Conservation (phyloP, 2,113 vertebrate genomes). For the Ornithorhynchus anatinus region DNA sequence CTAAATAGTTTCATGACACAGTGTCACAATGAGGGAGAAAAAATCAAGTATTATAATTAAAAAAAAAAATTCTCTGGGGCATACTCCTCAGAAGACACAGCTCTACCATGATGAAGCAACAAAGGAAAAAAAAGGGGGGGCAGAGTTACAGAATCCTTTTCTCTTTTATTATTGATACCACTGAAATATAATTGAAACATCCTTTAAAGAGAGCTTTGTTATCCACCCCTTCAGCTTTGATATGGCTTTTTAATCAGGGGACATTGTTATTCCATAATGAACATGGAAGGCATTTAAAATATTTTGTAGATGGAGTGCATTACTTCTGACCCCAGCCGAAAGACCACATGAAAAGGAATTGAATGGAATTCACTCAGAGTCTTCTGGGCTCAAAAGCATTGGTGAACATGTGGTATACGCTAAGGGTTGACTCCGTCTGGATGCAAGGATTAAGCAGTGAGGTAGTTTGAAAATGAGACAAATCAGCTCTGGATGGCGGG, state of each 20-base stretch:
- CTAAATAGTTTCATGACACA: neutral
- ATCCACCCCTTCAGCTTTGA: constrained; percentile 41
- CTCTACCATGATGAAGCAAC: neutral
- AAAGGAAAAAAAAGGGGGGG: neutral
- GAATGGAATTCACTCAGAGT: constrained; percentile 21
- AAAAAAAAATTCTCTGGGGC: constrained; percentile 16
- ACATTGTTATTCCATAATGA: constrained; percentile 55
- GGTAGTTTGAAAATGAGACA: neutral
- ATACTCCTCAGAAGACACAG: neutral
- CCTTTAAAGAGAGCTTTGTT: constrained; percentile 43
- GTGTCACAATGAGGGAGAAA: neutral
- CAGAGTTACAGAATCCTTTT: neutral
- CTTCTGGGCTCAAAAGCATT: constrained; percentile 1
- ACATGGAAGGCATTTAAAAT: constrained; percentile 52
- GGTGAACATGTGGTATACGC: neutral
- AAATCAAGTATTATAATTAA: constrained; percentile 25
- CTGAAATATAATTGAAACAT: constrained; percentile 58
- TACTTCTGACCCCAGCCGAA: constrained; percentile 50
- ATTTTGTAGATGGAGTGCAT: constrained; percentile 45
- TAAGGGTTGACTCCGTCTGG: neutral
- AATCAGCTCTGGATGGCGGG: neutral
- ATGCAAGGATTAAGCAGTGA: neutral
- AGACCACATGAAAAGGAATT: constrained; percentile 59
- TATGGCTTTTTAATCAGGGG: constrained; percentile 67
- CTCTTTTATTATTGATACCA: constrained; percentile 18